Base-by-base conservation (phyloP, 2,888 invertebrate species). In the Pherbina coryleti region DNA sequence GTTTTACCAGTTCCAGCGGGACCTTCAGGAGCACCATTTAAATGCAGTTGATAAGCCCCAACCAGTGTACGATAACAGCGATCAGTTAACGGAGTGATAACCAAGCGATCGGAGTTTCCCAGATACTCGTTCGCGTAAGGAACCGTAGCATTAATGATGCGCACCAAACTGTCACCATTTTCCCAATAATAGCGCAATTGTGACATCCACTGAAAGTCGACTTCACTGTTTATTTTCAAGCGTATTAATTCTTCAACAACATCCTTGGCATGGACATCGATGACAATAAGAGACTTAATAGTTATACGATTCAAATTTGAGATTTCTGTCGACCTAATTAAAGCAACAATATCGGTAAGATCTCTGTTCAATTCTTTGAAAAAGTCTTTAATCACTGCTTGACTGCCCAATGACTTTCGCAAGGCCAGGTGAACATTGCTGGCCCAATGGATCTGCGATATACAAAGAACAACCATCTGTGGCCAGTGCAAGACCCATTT, bases 1-100 rank as follows among this genome's bases (percentile, higher is more conserved):
- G 96, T 97, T 91, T 97, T 97, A 0, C 97, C 97, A 0, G 96
- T 96, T 0, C 96, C 96, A 0, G 95, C 95, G 0, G 96, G 96
- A 0, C 93, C 93, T 84, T 93, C 93, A 0, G 93, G 93, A 0
- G 93, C 93, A 0, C 94, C 94, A 83, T 94, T 93, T 78, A 94
- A 88, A 85, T 94, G 93, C 53, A 94, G 88, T 79, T 93, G 93
- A 87, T 93, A 94, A 0, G 94, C 94, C 0, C 93, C 93, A 66
- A 95, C 91, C 77, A 95, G 87, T 0, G 94, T 94, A 19, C 94
- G 92, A 86, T 94, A 94, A 84, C 94, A 94, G 69, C 93, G 91
- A 86, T 92, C 92, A 0, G 93, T 92, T 67, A 92, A 85, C 0
- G 92, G 92, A 0, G 92, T 93, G 22, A 90, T 90, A 5, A 93